Conservation (phyloP, 2,888 invertebrate species). For the Chaetogeoica ovagalla region DNA sequence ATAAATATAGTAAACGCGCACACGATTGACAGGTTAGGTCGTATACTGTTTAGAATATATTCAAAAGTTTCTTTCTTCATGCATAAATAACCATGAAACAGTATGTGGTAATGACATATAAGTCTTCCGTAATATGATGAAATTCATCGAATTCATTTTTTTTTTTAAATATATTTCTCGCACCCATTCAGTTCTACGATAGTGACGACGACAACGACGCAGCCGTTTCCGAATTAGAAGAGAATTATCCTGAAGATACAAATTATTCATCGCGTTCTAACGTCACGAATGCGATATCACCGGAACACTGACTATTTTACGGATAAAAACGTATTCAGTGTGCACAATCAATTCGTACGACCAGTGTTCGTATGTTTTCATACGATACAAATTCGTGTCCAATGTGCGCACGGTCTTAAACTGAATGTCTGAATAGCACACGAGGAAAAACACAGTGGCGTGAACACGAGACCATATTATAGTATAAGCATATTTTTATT, state of each 20-base stretch:
- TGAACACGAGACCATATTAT: too few species aligned
- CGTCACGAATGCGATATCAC: slow-evolving; percentile 9
- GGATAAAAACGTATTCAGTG: slow-evolving; percentile 15
- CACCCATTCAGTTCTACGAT: slow-evolving; percentile 41
- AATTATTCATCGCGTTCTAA: slow-evolving; percentile 22
- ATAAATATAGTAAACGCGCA: too few species aligned
- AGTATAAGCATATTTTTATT: too few species aligned
- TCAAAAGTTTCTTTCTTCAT: slow-evolving; percentile 46
- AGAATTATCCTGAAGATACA: slow-evolving; percentile 39
- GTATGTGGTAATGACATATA: slow-evolving; percentile 44
- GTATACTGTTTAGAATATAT: slow-evolving; percentile 31
- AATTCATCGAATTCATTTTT: slow-evolving; percentile 45
- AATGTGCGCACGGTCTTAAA: too few species aligned
- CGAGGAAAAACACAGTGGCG: too few species aligned
- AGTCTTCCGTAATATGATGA: slow-evolving; percentile 49
- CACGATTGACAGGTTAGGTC: slow-evolving; percentile 39
- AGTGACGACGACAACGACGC: slow-evolving; percentile 10
- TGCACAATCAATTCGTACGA: too few species aligned
- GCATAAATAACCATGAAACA: slow-evolving; percentile 44
- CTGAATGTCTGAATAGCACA: too few species aligned
- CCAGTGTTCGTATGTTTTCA: too few species aligned
- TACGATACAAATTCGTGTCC: too few species aligned
- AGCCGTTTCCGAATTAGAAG: background rate
- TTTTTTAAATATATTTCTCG: slow-evolving; percentile 42
- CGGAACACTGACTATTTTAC: slow-evolving; percentile 22